Percentiles rank a stretch among this genome's conserved stretches.
phyloP scores from a whole-genome alignment of 2,113 vertebrate species.

The Ginglymostoma cirratum region DNA sequence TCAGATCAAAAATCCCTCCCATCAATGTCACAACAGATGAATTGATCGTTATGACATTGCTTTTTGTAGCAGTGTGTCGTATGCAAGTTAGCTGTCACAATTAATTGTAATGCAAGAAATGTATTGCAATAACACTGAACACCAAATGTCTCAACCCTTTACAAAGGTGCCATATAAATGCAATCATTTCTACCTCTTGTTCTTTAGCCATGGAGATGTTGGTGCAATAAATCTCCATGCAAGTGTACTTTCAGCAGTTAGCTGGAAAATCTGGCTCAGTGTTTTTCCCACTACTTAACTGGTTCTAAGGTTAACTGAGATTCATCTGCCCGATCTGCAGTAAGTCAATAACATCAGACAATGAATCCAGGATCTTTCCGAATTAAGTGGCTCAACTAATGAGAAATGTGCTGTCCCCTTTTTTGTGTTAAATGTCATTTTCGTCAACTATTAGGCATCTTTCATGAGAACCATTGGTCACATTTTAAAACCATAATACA shows the following conservation, averaged over 20 bases:
- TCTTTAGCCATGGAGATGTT: background rate
- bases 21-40: background rate
- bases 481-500: background rate
- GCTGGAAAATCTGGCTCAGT: background rate
- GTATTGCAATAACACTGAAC: background rate
- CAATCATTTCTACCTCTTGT: background rate
- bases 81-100: background rate
- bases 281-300: background rate
- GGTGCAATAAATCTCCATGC: background rate
- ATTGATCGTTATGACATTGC: background rate
- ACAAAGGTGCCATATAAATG: background rate
- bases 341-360: background rate
- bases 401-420: background rate
- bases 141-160: too few species aligned
- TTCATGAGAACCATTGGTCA: background rate
- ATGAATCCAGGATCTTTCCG: background rate
- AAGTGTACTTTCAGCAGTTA: background rate
- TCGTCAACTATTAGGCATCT: background rate
- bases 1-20: background rate
- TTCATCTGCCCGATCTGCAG: background rate
- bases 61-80: background rate
- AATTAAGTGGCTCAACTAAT: background rate
- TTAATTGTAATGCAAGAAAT: too few species aligned
- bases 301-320: too few species aligned
- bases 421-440: background rate